Evolutionary conservation across 2,113 vertebrate genomes (phyloP).

Genomic region (Collichthys lucidus): DNA sequence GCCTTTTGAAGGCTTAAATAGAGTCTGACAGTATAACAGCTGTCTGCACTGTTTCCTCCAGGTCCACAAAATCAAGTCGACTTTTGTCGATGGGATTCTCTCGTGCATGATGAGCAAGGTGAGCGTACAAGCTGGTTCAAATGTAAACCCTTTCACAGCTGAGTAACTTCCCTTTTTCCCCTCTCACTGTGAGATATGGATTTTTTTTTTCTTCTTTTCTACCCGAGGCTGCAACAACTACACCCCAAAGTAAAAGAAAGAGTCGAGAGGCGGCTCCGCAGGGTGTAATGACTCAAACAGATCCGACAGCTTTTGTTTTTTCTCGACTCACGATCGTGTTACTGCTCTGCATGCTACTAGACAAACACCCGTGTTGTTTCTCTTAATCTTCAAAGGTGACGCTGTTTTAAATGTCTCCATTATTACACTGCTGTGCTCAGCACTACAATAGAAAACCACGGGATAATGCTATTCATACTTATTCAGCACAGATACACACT

Average conservation of each 20-base stretch:
- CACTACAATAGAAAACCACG: not conserved
- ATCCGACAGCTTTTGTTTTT: slow-evolving; percentile 10
- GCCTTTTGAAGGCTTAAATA: not conserved
- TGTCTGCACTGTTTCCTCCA: slow-evolving; percentile 59
- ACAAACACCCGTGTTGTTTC: not conserved
- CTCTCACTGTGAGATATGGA: not conserved
- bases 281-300: not conserved
- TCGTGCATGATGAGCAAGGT: slow-evolving; percentile 88
- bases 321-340: slow-evolving; percentile 13
- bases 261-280: slow-evolving; percentile 4
- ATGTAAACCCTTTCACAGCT: not conserved
- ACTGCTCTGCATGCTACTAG: not conserved
- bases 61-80: slow-evolving; percentile 94
- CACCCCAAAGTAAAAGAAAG: not conserved
- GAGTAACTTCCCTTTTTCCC: not conserved
- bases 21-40: not conserved
- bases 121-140: slow-evolving; percentile 23
- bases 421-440: not conserved
- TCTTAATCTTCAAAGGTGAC: slow-evolving; percentile 10
- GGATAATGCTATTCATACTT: not conserved
- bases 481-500: not conserved
- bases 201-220: slow-evolving; percentile 7
- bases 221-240: not conserved
- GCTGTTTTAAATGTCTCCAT: slow-evolving; percentile 9
- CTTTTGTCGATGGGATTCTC: slow-evolving; percentile 90